Conservation (phyloP, 2,888 invertebrate species). For the Steinernema hermaphroditum region DNA sequence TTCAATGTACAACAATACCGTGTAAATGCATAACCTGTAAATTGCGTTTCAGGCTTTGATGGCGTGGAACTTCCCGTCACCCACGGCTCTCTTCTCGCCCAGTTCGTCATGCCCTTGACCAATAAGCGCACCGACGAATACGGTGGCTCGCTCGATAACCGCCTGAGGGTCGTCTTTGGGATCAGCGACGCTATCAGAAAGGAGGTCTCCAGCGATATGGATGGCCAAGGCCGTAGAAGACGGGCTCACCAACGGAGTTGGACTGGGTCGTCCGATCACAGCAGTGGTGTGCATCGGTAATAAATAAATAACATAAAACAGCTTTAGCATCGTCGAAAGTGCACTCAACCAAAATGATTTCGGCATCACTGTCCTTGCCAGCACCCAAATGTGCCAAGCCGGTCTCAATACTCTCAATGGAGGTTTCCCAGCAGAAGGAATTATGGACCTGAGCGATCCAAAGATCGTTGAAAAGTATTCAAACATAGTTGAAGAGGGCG, state of each 20-base stretch:
- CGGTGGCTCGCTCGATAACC: constrained; percentile 51
- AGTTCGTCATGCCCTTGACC: constrained; percentile 55
- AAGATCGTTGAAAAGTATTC: constrained; percentile 39
- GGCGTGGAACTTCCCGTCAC: constrained; percentile 55
- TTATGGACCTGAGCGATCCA: constrained; percentile 44
- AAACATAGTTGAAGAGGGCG: constrained; percentile 35
- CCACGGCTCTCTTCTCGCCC: constrained; percentile 56
- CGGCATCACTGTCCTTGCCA: constrained; percentile 35
- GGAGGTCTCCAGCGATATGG: constrained; percentile 50
- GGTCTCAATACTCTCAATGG: constrained; percentile 29
- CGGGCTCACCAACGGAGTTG: constrained; percentile 49
- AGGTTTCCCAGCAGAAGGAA: constrained; percentile 36
- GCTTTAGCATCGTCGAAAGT: constrained; percentile 38
- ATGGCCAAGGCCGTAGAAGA: constrained; percentile 50
- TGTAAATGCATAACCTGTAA: neutral
- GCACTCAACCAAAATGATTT: constrained; percentile 51
- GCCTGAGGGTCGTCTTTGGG: constrained; percentile 51
- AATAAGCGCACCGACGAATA: constrained; percentile 56
- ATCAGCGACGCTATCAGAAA: constrained; percentile 50
- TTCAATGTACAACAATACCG: no score
- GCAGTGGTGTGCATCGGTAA: constrained; percentile 43
- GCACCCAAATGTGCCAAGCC: constrained; percentile 24
- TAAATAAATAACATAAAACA: constrained; percentile 42
- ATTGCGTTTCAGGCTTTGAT: constrained; percentile 55
- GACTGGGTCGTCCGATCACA: constrained; percentile 48